Percentiles rank a stretch among this genome's conserved stretches.
Conservation (phyloP, 2,888 invertebrate genomes). For the Campopleginae sp. region DNA sequence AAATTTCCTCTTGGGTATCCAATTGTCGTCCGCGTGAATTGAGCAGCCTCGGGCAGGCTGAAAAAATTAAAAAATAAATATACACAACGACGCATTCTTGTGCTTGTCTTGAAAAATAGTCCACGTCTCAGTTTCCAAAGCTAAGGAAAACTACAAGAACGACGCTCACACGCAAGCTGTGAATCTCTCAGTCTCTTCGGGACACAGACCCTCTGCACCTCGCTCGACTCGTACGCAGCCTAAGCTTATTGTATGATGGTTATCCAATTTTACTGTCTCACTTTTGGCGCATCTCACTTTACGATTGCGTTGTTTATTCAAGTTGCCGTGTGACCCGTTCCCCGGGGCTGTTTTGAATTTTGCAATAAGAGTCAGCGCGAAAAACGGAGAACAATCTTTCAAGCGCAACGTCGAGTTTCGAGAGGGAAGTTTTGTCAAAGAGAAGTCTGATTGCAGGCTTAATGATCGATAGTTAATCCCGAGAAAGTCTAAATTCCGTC, state of each 20-base stretch:
- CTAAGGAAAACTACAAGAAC: background rate
- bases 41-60: background rate
- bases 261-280: constrained; percentile 59
- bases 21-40: background rate
- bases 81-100: background rate
- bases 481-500: background rate
- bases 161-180: constrained; percentile 11
- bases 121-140: background rate
- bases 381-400: background rate
- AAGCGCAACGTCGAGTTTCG: background rate
- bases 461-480: constrained; percentile 29
- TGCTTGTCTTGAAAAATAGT: constrained; percentile 5
- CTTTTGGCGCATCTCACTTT: constrained; percentile 14
- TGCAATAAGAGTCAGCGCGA: constrained; percentile 37
- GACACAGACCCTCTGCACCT: constrained; percentile 25
- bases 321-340: constrained; percentile 47
- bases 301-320: constrained; percentile 55
- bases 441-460: background rate
- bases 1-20: background rate
- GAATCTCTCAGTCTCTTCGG: constrained; percentile 37
- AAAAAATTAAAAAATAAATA: constrained; percentile 37
- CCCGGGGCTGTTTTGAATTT: constrained; percentile 54
- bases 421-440: background rate
- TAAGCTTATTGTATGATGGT: constrained; percentile 21
- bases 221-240: constrained; percentile 9